A percentile compares a stretch with the other conserved stretches of the same genome.
Conservation (phyloP, 1,140 invertebrate genomes). For the Drepana arcuata region DNA sequence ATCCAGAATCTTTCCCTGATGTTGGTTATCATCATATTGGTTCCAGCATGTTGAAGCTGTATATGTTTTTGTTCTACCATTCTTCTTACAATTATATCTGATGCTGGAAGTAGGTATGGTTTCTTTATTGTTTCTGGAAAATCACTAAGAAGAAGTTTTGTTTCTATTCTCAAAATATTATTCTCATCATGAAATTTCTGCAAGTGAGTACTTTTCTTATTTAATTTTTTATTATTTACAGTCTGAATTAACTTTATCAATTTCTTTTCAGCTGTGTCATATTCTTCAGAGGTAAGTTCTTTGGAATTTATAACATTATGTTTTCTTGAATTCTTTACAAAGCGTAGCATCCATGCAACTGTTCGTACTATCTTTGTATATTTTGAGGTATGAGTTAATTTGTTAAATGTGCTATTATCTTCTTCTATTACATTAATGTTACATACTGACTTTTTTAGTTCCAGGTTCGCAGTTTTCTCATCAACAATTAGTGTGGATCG, state of each 20-base stretch:
- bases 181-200: constrained; percentile 2
- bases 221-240: constrained; percentile 1
- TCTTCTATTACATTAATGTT: no score
- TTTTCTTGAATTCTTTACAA: constrained; percentile 3
- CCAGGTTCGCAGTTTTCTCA: no score
- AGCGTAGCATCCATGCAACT: constrained; percentile 7
- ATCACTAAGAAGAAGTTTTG: constrained; percentile 3
- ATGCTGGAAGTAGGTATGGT: constrained; percentile 1
- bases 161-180: constrained; percentile 7
- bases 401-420: no score
- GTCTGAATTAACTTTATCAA: constrained; percentile 5
- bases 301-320: neutral
- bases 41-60: constrained; percentile 5
- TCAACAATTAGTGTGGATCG: neutral
- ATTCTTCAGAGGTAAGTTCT: constrained; percentile 7
- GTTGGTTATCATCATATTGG: constrained; percentile 1
- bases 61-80: constrained; percentile 4
- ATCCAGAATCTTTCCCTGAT: constrained; percentile 3
- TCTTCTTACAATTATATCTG: neutral
- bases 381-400: no score
- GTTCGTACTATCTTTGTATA: constrained; percentile 8
- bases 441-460: no score
- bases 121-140: constrained; percentile 1
- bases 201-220: neutral
- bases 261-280: constrained; percentile 6